Percentiles rank a stretch among this genome's conserved stretches.
Evolutionary conservation across 2,113 vertebrate genomes (phyloP).

Genomic region (Lamprologus sp.): DNA sequence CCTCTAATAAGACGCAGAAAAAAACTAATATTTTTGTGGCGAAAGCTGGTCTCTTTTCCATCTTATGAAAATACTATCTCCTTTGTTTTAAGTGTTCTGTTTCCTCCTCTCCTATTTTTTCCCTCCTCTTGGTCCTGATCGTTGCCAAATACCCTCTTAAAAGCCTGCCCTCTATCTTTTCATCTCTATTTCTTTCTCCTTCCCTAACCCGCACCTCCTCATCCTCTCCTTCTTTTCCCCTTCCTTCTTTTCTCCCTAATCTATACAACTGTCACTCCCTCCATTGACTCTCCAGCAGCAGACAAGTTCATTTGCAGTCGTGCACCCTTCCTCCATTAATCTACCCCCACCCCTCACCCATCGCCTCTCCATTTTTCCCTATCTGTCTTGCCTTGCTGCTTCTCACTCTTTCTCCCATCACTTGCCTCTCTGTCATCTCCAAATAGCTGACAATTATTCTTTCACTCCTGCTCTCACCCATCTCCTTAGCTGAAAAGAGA

Average conservation of each 20-base stretch:
- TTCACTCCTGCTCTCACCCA: neutral
- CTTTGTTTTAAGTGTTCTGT: neutral
- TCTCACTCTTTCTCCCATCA: constrained; percentile 1
- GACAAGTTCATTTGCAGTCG: constrained; percentile 55
- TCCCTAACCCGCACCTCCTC: neutral
- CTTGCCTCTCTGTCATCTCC: constrained; percentile 31
- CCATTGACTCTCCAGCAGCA: constrained; percentile 34
- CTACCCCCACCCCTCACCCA: neutral
- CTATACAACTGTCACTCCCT: constrained; percentile 53
- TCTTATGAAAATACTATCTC: constrained; percentile 4
- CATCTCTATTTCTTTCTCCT: neutral
- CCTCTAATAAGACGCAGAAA: neutral
- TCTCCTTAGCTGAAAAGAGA: neutral
- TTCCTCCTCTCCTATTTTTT: neutral
- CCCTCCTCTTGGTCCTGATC: neutral
- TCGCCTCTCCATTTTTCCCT: constrained; percentile 17
- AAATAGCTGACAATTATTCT: constrained; percentile 35
- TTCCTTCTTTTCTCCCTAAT: constrained; percentile 17
- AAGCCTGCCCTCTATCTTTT: neutral
- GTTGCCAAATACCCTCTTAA: neutral
- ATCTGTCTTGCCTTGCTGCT: constrained; percentile 15
- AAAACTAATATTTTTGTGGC: neutral
- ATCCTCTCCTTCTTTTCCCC: neutral
- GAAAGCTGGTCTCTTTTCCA: neutral
- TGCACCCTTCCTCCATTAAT: constrained; percentile 33